A percentile compares a stretch with the other conserved stretches of the same genome.
phyloP scores from a whole-genome alignment of 2,113 vertebrate species.

The Aegithalos caudatus region DNA sequence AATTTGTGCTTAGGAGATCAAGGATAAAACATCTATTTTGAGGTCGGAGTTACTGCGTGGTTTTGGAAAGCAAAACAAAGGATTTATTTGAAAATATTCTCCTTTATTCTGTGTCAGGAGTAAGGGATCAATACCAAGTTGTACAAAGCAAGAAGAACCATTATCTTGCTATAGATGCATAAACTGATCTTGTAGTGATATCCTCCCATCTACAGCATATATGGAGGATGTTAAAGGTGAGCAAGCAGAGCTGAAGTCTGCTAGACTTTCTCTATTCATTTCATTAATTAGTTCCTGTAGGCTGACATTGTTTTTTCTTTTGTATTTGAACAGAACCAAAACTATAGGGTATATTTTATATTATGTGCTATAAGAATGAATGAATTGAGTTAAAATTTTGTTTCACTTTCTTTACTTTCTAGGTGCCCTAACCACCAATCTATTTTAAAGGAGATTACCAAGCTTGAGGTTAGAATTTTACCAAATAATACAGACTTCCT shows the following conservation, averaged over 20 bases:
- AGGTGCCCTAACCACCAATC: background rate
- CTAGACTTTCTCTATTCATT: background rate
- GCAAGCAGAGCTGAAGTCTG: background rate
- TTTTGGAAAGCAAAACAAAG: background rate
- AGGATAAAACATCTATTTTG: background rate
- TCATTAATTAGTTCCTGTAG: background rate
- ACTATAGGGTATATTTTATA: background rate
- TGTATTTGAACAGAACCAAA: background rate
- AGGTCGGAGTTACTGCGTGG: background rate
- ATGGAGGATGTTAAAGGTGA: background rate
- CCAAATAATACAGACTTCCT: background rate
- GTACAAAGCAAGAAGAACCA: background rate
- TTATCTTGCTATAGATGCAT: background rate
- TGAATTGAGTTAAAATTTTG: background rate
- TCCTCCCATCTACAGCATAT: background rate
- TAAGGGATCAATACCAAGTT: background rate
- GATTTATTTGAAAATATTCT: background rate
- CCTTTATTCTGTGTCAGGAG: background rate
- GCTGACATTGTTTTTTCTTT: background rate
- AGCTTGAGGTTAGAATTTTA: background rate
- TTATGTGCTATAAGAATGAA: background rate
- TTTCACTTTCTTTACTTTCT: background rate
- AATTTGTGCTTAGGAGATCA: background rate
- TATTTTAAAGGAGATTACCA: background rate
- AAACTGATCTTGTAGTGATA: background rate